Base-by-base conservation (phyloP, 2,888 invertebrate species). In the Mylabris sibirica region DNA sequence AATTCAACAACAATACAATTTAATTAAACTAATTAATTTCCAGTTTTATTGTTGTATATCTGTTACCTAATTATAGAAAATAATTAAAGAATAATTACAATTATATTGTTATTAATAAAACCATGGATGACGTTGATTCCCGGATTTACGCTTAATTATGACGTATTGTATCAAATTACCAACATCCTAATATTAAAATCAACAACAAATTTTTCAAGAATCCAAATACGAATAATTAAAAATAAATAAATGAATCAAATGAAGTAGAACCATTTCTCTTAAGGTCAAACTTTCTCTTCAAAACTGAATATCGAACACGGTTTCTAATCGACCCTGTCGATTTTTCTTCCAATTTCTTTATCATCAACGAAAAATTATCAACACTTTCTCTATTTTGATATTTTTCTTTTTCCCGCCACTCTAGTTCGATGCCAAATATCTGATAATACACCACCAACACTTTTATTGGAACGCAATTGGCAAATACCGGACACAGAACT, bases 381-480 rank as follows among this genome's bases (percentile, higher is more conserved):
- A n/a, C 24, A 35, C 35, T 41, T 61, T 63, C 22, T 26, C 63
- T 26, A 63, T n/a, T 20, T 35, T 9, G 4, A 20, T n/a, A 11
- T 44, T 60, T 71, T 68, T 35, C 3, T 11, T 30, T 57, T 49
- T 78, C 75, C 8, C 12, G 5, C 3, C 38, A 1, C 3, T 17
- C 6, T 70, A 79, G 78, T 66, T 24, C 64, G 69, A 67, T 75
- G 78, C 64, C 77, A 78, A 64, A 49, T 76, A 44, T 64, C 71
- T 60, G 77, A 78, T 59, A 79, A 80, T 62, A 79, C 81, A 0
- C 82, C 82, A 6, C 91, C 93, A 0, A 88, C 91, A 61, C 88
- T 93, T 79, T 88, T 88, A 77, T 87, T 93, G 67, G 78, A 79
- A 35, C 87, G 94, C 53, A 91, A 92, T 81, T 95, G 95, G 95